phyloP scores from a whole-genome alignment of 2,797 vertebrate species.

The Tragopan temminckii region DNA sequence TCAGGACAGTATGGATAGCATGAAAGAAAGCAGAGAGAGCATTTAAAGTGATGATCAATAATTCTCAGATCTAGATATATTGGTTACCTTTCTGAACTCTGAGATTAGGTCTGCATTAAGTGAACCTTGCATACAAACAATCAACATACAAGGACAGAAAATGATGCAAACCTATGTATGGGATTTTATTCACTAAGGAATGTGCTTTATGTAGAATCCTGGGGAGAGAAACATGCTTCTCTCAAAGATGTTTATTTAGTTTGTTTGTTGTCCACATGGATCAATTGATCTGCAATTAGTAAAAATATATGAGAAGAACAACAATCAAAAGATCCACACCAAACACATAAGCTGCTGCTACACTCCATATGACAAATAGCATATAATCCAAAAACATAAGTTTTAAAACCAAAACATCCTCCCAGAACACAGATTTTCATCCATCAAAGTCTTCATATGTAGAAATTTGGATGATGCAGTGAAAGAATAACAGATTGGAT shows the following conservation, averaged over 20 bases:
- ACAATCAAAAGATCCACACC: not conserved
- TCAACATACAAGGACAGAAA: not conserved
- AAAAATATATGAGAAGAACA: not conserved
- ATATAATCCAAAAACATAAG: not conserved
- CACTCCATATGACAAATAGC: not conserved
- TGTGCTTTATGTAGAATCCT: not conserved
- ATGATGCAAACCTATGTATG: not conserved
- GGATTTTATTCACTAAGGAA: not conserved
- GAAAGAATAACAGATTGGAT: not conserved
- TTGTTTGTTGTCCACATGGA: not conserved
- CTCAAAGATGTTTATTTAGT: not conserved
- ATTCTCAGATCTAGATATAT: not conserved
- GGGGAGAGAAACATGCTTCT: not conserved
- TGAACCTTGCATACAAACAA: not conserved
- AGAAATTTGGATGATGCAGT: not conserved
- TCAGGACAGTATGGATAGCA: not conserved
- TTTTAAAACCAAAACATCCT: not conserved
- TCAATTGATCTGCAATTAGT: not conserved
- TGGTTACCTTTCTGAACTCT: not conserved
- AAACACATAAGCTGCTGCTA: not conserved
- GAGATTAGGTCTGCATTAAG: not conserved
- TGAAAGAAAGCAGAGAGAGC: not conserved
- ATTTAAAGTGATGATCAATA: not conserved
- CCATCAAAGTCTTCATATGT: not conserved
- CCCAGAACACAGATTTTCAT: not conserved